These are phyloP conservation scores for Pristionchus japonicus DNA, from an alignment of 2,888 invertebrate species.

Conservation along the genomic window DNA sequence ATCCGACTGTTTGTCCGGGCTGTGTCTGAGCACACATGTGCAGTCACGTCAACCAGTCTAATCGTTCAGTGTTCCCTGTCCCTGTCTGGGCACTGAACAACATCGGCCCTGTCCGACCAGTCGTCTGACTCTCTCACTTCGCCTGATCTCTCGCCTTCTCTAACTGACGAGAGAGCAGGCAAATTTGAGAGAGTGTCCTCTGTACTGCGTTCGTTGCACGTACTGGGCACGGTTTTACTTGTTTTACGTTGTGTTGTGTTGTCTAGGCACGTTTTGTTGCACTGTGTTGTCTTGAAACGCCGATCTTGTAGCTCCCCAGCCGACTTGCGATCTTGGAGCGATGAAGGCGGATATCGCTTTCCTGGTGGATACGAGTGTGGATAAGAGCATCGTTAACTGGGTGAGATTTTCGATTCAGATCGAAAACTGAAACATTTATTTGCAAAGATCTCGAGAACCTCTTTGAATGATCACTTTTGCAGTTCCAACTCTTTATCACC, in stretches of 20 bases:
- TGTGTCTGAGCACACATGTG: neutral
- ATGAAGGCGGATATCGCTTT: constrained; percentile 62
- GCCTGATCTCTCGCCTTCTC: no score
- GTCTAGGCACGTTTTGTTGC: neutral
- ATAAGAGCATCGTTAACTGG: neutral
- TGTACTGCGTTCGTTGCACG: neutral
- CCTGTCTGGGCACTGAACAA: no score
- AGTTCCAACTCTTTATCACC: constrained; percentile 39
- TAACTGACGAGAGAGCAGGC: no score
- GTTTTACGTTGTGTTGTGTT: neutral
- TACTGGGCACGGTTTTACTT: neutral
- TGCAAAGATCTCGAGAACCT: neutral
- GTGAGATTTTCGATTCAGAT: neutral
- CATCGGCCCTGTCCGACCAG: no score
- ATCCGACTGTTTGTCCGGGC: neutral
- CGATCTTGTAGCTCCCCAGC: constrained; percentile 55
- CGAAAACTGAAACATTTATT: neutral
- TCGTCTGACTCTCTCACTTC: no score
- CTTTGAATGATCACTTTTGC: neutral
- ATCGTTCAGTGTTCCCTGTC: neutral
- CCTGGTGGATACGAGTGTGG: constrained; percentile 56
- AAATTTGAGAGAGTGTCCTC: no score
- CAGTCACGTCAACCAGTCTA: no score
- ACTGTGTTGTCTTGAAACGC: neutral
- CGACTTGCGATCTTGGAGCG: constrained; percentile 54